Conservation (phyloP, 2,888 invertebrate genomes). For the Catocala fraxini region DNA sequence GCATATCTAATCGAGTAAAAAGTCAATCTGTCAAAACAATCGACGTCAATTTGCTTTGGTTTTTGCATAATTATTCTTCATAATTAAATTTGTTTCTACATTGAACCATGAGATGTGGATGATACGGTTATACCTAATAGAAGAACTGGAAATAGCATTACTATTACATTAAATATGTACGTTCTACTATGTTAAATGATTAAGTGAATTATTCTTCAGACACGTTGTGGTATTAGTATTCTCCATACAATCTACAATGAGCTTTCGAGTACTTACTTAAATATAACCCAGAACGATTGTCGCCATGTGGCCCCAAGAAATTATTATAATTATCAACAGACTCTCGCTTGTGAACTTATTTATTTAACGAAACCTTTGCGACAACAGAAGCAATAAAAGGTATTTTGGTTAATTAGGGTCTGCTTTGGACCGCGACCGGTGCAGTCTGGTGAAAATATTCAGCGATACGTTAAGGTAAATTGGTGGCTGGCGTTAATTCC, state of each 20-base stretch:
- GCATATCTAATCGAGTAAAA: no score
- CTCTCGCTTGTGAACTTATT: background rate
- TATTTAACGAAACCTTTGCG: conserved; percentile 3
- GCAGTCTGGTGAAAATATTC: conserved; percentile 4
- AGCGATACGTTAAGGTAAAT: conserved; percentile 13
- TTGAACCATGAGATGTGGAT: no score
- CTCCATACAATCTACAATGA: background rate
- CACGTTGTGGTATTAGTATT: background rate
- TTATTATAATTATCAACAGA: conserved; percentile 6
- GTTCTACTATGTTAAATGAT: background rate
- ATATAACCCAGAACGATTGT: background rate
- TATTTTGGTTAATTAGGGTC: conserved; percentile 14
- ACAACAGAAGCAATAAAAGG: conserved; percentile 7
- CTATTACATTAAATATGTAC: background rate
- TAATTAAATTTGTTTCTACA: no score
- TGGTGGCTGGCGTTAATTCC: conserved; percentile 16
- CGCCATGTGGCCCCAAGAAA: background rate
- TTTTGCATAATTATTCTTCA: no score
- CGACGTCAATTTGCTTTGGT: no score
- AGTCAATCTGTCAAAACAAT: no score
- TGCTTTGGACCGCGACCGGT: conserved; percentile 3
- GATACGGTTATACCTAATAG: no score
- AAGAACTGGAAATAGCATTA: no score
- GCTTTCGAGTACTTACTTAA: background rate
- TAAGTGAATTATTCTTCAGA: background rate